Evolutionary conservation across 2,888 invertebrate genomes (phyloP), one percentile per base, ranked within the genome.

Genomic region (Cheiracanthium punctorium): DNA sequence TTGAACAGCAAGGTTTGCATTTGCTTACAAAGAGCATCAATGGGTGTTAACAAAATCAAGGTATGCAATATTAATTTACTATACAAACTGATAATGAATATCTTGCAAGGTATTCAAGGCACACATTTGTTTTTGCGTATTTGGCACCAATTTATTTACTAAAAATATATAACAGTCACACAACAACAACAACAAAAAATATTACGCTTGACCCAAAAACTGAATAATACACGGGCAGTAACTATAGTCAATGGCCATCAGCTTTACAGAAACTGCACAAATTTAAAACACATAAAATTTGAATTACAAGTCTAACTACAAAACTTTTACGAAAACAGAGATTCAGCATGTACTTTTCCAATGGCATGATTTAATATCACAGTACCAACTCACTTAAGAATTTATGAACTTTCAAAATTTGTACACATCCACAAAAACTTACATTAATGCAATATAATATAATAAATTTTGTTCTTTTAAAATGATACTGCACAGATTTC

Each of bases 71-170:
- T 33, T 79, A 48, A 77, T 41, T 52, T 37, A 77, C 73, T 76
- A 33, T 72, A 75, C 75, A 82, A 32, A 52, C 33, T 37, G 52
- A 33, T 28, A 70, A 76, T 58, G 24, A 30, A 52, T 64, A 48
- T n/a, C n/a, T n/a, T 24, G 33, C n/a, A n/a, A 33, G 58, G 24
- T 58, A 77, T 48, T 33, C 71, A 84, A 84, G 82, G 82, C 82
- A 85, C 84, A 79, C 52, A 33, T 48, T 37, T 43, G 37, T 37
- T 72, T 71, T 58, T 74, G 73, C 69, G n/a, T n/a, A 58, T 85
- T 85, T 85, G 84, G 84, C 84, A 85, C 84, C 67, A 28, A 58
- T 43, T 28, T 28, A 37, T 70, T 71, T n/a, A 24, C 14, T 71
- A 24, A 41, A 17, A 43, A 37, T 17, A 58, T 58, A 20, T 37